Conservation (phyloP, 2,797 vertebrate genomes). For the Neopelma chrysocephalum region DNA sequence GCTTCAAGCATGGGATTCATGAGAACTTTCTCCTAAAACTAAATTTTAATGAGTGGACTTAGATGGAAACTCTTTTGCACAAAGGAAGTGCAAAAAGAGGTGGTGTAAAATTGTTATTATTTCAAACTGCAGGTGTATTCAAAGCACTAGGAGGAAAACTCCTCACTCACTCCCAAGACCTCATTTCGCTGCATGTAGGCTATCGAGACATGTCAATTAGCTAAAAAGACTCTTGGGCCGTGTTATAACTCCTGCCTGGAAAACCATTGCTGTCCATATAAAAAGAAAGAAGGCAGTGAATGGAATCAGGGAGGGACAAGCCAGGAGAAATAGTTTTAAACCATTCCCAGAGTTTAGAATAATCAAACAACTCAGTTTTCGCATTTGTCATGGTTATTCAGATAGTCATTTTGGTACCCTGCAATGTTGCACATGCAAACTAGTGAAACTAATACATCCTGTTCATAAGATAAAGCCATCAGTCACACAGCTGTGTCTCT, state of each 20-base stretch:
- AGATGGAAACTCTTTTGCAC: not conserved
- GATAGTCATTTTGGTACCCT: conserved; percentile 21
- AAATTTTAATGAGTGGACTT: not conserved
- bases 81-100: not conserved
- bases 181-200: not conserved
- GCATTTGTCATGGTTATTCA: conserved; percentile 17
- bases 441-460: conserved; percentile 39
- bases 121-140: not conserved
- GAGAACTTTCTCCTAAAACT: not conserved
- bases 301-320: not conserved
- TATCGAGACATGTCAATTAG: not conserved
- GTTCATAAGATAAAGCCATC: conserved; percentile 7
- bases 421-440: conserved; percentile 13
- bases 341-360: conserved; percentile 11
- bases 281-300: conserved; percentile 24
- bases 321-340: conserved; percentile 19
- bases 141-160: not conserved
- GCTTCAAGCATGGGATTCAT: not conserved
- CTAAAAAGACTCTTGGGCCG: conserved; percentile 9
- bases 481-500: conserved; percentile 28
- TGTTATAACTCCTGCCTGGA: conserved; percentile 13
- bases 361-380: conserved; percentile 47
- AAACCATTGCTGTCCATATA: not conserved
- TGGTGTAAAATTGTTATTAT: not conserved
- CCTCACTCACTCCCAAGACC: not conserved